These are phyloP conservation scores for Scaptomyza flava DNA, from an alignment of 2,888 invertebrate genomes.

Conservation along the genomic window DNA sequence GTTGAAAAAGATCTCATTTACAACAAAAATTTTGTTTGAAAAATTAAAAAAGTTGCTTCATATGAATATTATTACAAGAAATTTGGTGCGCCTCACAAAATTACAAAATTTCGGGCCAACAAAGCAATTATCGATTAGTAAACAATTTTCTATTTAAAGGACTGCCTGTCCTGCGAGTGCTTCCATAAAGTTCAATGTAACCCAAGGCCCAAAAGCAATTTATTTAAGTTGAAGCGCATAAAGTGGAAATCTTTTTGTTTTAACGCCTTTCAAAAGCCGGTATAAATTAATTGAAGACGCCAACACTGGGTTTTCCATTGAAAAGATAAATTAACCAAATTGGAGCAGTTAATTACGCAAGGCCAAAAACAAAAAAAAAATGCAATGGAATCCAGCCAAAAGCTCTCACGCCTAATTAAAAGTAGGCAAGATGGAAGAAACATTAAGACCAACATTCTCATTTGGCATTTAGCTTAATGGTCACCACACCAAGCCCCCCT, in stretches of 20 bases:
- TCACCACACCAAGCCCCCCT: not conserved
- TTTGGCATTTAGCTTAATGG: slow-evolving; percentile 22
- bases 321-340: slow-evolving; percentile 57
- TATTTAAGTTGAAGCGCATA: slow-evolving; percentile 33
- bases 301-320: slow-evolving; percentile 22
- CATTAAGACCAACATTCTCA: slow-evolving; percentile 29
- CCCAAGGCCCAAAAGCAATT: slow-evolving; percentile 44
- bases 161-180: not conserved
- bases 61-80: too few species aligned
- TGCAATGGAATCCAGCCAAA: slow-evolving; percentile 21
- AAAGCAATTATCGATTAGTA: slow-evolving; percentile 50
- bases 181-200: slow-evolving; percentile 13
- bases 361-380: slow-evolving; percentile 2
- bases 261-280: slow-evolving; percentile 10
- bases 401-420: slow-evolving; percentile 64
- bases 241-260: slow-evolving; percentile 19
- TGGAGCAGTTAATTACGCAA: slow-evolving; percentile 26
- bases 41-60: too few species aligned
- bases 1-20: too few species aligned
- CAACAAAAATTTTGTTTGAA: too few species aligned
- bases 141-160: slow-evolving; percentile 32
- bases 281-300: slow-evolving; percentile 51
- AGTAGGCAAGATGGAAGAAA: not conserved
- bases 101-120: slow-evolving; percentile 44
- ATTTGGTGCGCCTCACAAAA: slow-evolving; percentile 21